Evolutionary conservation across 2,113 vertebrate genomes (phyloP).

Genomic region (Pseudonaja textilis): DNA sequence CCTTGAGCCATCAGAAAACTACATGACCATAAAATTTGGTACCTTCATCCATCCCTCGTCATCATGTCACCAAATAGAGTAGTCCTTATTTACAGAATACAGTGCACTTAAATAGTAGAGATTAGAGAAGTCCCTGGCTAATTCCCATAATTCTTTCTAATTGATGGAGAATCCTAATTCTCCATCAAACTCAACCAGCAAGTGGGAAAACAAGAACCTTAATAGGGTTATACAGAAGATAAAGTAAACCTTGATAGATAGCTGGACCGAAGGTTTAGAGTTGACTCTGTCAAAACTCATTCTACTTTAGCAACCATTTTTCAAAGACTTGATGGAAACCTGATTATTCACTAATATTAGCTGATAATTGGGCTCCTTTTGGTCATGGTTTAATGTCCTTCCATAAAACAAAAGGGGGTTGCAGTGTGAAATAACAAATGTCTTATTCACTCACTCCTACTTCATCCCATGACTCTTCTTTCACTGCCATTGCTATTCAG

Average conservation of each 20-base stretch:
- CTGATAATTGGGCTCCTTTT: background rate
- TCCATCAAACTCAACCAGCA: background rate
- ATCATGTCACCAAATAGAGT: background rate
- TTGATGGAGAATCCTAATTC: background rate
- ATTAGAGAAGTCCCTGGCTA: background rate
- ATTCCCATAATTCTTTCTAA: too few species aligned
- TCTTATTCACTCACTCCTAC: background rate
- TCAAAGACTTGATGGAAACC: background rate
- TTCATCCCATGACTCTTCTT: background rate
- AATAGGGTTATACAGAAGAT: background rate
- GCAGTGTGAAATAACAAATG: background rate
- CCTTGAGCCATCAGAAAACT: background rate
- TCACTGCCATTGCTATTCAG: background rate
- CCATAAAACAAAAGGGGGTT: background rate
- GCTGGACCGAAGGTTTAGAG: background rate
- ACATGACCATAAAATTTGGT: background rate
- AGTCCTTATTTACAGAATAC: background rate
- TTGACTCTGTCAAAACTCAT: background rate
- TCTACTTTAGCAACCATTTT: background rate
- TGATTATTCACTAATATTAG: background rate
- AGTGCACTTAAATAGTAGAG: background rate
- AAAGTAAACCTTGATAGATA: background rate
- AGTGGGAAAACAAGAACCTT: background rate
- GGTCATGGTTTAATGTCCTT: background rate
- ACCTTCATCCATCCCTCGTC: background rate